Evolutionary conservation across 2,888 invertebrate species (phyloP), one percentile per base, ranked within the genome.

Genomic region (Camponotus fellah): DNA sequence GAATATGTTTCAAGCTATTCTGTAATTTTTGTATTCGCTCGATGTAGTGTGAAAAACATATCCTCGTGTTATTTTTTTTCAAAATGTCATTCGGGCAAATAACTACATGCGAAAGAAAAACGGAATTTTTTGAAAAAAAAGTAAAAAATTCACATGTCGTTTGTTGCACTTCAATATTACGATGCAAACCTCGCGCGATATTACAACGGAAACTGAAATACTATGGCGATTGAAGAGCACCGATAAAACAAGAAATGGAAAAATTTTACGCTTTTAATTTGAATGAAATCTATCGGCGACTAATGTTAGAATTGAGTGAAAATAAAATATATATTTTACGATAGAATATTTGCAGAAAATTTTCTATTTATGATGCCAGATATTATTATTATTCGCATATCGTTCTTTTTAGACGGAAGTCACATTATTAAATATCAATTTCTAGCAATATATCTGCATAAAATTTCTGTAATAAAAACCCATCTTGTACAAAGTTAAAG

Each of bases 261-360:
- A 53, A 64, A 65, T 75, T 65, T 21, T 14, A 37, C 10, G 37
- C 49, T 76, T 3, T n/a, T 76, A 64, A 17, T 65, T 76, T 37
- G 37, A 65, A 43, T 46, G 17, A 3, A 34, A 76, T 65, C 26
- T 76, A 76, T 76, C 75, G 5, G 10, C 26, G 6, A 37, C 21
- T 76, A 65, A 53, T 37, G 53, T 53, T n/a, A 53, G 2, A 53
- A 53, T 8, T 53, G 8, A 37, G 37, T 37, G 37, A 37, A 37
- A 37, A 37, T 37, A 37, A 37, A 37, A 37, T 37, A 37, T 37
- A 37, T 6, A 46, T 14, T 46, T 14, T 12, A 14, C 4, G 4
- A 46, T 46, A 46, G 12, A 53, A 53, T 53, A 53, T 53, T 53
- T 53, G 8, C n/a, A 53, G 53, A 53, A n/a, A n/a, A n/a, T 53